These are phyloP conservation scores for Notodonta dromedarius DNA, from an alignment of 2,888 invertebrate species.

Conservation along the genomic window DNA sequence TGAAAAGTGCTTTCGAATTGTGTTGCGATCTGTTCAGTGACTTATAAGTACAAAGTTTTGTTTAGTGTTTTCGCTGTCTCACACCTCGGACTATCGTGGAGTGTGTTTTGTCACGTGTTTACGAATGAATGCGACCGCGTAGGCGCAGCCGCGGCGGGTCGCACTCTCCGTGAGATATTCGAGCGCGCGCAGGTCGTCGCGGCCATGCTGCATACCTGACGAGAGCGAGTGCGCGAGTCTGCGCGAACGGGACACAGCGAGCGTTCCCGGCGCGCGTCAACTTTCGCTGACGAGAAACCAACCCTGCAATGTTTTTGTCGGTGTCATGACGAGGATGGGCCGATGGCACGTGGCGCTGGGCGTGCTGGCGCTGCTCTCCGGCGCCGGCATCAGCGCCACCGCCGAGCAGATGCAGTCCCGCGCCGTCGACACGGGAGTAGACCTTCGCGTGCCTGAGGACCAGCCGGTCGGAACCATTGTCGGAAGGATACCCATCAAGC, in stretches of 20 bases:
- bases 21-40: conserved; percentile 48
- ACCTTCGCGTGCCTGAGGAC: conserved; percentile 94
- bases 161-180: conserved; percentile 82
- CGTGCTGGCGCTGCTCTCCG: conserved; percentile 72
- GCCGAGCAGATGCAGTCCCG: conserved; percentile 92
- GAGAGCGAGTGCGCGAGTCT: conserved; percentile 77
- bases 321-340: conserved; percentile 78
- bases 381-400: conserved; percentile 65
- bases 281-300: conserved; percentile 71
- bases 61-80: conserved; percentile 34
- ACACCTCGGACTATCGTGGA: conserved; percentile 44
- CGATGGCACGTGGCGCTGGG: conserved; percentile 79
- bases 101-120: conserved; percentile 81
- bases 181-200: conserved; percentile 81
- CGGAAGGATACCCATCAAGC: conserved; percentile 93
- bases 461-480: conserved; percentile 93
- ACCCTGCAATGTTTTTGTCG: conserved; percentile 72
- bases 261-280: conserved; percentile 64
- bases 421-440: conserved; percentile 93
- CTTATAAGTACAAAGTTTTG: conserved; percentile 25
- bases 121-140: conserved; percentile 81
- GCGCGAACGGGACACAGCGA: conserved; percentile 80
- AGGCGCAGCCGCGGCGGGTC: conserved; percentile 77
- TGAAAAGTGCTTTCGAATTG: conserved; percentile 63
- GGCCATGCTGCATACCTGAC: conserved; percentile 85